Base-by-base conservation (phyloP, 2,113 vertebrate genomes). In the Boleophthalmus pectinirostris region DNA sequence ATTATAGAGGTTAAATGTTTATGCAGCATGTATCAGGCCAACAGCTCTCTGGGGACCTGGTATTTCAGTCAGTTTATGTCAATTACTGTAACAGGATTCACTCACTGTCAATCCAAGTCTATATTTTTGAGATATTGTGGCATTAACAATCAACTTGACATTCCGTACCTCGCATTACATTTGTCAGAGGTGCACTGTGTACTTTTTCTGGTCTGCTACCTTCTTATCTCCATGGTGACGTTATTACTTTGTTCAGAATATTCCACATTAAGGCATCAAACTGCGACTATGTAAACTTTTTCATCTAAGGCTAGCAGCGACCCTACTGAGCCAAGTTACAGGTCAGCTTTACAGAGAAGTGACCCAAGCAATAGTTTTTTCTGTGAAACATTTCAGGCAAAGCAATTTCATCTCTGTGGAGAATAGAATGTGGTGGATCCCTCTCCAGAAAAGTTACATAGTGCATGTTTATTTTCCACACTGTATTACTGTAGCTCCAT, bases 1-100 rank as follows among this genome's bases (percentile, higher is more conserved):
- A 43, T 43, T 43, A 29, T 18, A 70, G 81, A 80, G 51, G 56
- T 79, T 33, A 81, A 63, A 73, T 75, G 56, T 77, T 66, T 13
- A 49, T 68, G 61, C n/a, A 58, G 51, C 23, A 49, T 66, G 49
- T 51, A 70, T 68, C 25, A 33, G 43, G 12, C 15, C 2, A 15
- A 8, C 67, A 38, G 9, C 70, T 70, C 57, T 75, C 51, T 11
- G 23, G 57, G 12, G 57, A 60, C 29, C 5, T 15, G 56, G 3
- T 15, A 25, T 60, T 60, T 24, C 57, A 61, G 4, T 61, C 25
- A 33, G 25, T 33, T 61, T 25, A 35, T 61, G 58, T 61, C 58
- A 61, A 33, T 29, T 35, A 33, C 25, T 18, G 15, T 61, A 61
- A 61, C 58, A 18, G 24, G 24, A 29, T 61, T 61, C 58, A 61